phyloP scores from a whole-genome alignment of 2,113 vertebrate species.

The Vireo altiloquus region DNA sequence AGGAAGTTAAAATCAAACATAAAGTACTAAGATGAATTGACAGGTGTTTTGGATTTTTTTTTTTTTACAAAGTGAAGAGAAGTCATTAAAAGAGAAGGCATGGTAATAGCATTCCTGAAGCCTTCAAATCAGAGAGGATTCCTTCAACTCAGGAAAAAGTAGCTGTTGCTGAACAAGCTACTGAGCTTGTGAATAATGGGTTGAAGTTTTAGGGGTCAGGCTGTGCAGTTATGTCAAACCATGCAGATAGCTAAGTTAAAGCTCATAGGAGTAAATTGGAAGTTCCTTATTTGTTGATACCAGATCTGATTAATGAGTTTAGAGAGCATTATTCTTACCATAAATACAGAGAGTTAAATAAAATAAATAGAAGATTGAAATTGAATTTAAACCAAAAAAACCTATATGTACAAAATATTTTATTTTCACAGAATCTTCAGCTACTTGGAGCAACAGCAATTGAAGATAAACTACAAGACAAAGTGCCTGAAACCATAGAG shows the following conservation, averaged over 20 bases:
- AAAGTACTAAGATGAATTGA: background rate
- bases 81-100: background rate
- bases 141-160: background rate
- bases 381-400: background rate
- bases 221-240: background rate
- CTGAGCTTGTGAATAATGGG: background rate
- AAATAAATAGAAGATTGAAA: background rate
- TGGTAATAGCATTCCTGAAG: background rate
- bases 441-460: conserved; percentile 96
- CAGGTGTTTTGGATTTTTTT: background rate
- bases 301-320: background rate
- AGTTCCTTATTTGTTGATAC: background rate
- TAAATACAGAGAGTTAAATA: background rate
- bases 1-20: background rate
- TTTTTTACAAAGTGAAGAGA: background rate
- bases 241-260: background rate
- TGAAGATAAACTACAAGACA: conserved; percentile 95
- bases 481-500: conserved; percentile 97
- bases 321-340: background rate
- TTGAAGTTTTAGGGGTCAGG: background rate
- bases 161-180: background rate
- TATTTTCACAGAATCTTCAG: conserved; percentile 86
- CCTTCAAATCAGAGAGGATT: background rate
- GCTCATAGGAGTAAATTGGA: background rate
- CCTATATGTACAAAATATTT: background rate